Conservation (phyloP, 2,797 vertebrate genomes). For the Otolemur crassicaudatus region DNA sequence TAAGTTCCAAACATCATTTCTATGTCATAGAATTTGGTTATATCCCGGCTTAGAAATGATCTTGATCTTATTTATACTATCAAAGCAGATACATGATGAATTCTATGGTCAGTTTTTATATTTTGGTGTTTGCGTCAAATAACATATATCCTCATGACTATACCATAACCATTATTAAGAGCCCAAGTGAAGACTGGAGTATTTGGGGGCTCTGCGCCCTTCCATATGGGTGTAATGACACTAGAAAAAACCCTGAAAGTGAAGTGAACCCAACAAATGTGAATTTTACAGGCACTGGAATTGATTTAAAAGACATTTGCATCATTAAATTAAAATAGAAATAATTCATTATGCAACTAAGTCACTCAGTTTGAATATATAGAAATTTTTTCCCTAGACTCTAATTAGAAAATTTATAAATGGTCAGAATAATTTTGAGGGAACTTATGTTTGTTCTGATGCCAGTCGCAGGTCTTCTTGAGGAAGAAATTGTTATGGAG, state of each 20-base stretch:
- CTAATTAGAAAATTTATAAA: constrained; percentile 56
- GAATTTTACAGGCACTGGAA: constrained; percentile 2
- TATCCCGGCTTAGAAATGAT: not conserved
- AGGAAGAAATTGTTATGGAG: not conserved
- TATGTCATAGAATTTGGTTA: not conserved
- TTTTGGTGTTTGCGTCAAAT: not conserved
- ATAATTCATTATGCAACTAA: constrained; percentile 50
- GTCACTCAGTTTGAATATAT: not conserved
- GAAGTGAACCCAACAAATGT: constrained; percentile 20
- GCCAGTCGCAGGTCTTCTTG: not conserved
- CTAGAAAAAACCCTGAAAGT: not conserved
- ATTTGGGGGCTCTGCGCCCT: not conserved
- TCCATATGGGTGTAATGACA: not conserved
- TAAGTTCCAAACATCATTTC: not conserved
- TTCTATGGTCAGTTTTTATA: not conserved
- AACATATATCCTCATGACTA: not conserved
- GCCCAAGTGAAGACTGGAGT: not conserved
- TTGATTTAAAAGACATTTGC: constrained; percentile 23
- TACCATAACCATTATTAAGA: not conserved
- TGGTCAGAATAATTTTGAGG: constrained; percentile 42
- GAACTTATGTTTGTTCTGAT: not conserved
- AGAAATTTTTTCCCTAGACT: not conserved
- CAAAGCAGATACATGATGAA: not conserved
- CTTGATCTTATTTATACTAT: not conserved
- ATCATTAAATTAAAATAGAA: constrained; percentile 65